These are phyloP conservation scores for Drosophila ficusphila DNA, from an alignment of 1,140 invertebrate genomes.

Conservation along the genomic window DNA sequence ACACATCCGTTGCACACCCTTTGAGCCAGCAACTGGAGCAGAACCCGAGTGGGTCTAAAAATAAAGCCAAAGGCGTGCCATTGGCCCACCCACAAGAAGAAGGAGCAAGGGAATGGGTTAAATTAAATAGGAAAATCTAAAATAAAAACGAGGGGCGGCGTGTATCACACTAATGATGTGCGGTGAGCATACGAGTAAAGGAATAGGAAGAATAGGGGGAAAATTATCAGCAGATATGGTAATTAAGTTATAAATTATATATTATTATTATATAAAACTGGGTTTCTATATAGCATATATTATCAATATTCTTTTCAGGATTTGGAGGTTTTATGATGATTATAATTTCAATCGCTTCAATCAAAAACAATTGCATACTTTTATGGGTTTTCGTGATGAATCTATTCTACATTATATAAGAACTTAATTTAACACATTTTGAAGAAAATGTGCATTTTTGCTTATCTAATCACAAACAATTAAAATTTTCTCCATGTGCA, in stretches of 20 bases:
- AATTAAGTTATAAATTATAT: too few relatives aligned
- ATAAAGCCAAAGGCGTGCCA: constrained; percentile 31
- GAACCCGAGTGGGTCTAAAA: constrained; percentile 39
- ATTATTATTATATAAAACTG: not conserved
- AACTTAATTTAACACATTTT: too few relatives aligned
- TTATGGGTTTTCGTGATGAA: too few relatives aligned
- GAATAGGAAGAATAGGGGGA: not conserved
- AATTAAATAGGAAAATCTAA: not conserved
- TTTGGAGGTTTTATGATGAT: too few relatives aligned
- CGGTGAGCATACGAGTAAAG: constrained; percentile 3
- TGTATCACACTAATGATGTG: constrained; percentile 44
- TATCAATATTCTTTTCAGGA: too few relatives aligned
- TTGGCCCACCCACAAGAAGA: not conserved
- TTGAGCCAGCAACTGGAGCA: constrained; percentile 48
- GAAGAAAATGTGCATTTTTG: too few relatives aligned
- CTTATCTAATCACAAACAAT: not conserved
- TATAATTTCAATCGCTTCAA: too few relatives aligned
- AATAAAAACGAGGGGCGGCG: constrained; percentile 1
- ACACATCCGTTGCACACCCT: constrained; percentile 51
- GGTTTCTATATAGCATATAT: too few relatives aligned
- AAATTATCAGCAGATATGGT: not conserved
- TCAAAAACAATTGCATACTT: too few relatives aligned
- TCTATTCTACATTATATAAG: too few relatives aligned
- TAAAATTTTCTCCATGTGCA: not conserved
- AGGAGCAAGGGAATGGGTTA: not conserved